Conservation (phyloP, 2,888 invertebrate genomes). For the Ophioninae sp. region DNA sequence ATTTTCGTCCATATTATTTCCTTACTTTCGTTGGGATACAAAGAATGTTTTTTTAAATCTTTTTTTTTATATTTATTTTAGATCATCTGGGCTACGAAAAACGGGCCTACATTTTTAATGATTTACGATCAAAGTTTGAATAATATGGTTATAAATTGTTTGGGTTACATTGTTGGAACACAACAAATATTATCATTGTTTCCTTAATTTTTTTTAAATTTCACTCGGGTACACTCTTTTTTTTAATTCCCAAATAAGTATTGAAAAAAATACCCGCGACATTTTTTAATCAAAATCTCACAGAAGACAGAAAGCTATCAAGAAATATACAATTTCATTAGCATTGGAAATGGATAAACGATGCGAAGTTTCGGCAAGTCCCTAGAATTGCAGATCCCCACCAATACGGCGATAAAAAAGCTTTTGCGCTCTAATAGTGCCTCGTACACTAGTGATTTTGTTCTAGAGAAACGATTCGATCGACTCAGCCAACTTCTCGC, state of each 20-base stretch:
- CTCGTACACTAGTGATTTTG: constrained; percentile 4
- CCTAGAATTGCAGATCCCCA: neutral
- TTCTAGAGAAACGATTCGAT: neutral
- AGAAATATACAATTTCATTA: no score
- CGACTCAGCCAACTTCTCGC: constrained; percentile 24
- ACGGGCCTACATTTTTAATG: no score
- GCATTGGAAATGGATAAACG: neutral
- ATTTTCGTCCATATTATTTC: constrained; percentile 32
- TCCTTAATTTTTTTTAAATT: no score
- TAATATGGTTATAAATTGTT: no score
- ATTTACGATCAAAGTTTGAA: no score
- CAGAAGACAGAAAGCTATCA: neutral
- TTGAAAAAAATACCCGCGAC: neutral
- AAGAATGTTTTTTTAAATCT: neutral
- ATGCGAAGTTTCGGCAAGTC: neutral
- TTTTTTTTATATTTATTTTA: neutral
- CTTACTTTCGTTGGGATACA: neutral
- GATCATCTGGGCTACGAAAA: neutral
- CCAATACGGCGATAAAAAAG: neutral
- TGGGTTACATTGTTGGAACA: no score
- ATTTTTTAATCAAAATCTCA: neutral
- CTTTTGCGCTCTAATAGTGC: constrained; percentile 16
- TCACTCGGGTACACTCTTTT: no score
- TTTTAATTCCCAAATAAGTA: no score
- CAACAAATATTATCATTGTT: no score